phyloP scores from a whole-genome alignment of 2,113 vertebrate species.

The Chloebia gouldiae region DNA sequence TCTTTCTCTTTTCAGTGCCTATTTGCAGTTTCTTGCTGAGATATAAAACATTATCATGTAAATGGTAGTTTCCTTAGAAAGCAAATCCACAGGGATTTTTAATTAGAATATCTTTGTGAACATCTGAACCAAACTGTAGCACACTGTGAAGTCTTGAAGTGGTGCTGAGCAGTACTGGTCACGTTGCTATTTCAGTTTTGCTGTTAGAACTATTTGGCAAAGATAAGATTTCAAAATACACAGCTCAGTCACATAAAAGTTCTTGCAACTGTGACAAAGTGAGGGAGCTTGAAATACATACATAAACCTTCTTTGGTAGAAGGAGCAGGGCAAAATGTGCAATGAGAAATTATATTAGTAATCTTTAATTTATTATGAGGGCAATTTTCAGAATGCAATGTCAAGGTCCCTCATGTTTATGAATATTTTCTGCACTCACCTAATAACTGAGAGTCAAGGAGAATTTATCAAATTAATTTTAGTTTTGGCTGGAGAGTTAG shows the following conservation, averaged over 20 bases:
- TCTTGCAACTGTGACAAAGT: not conserved
- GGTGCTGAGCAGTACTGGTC: not conserved
- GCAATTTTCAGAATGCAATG: constrained; percentile 23
- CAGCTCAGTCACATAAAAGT: not conserved
- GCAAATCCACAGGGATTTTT: constrained; percentile 42
- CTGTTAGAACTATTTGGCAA: not conserved
- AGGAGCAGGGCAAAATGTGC: not conserved
- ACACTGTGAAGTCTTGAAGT: not conserved
- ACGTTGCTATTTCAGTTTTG: not conserved
- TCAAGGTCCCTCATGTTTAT: constrained; percentile 61
- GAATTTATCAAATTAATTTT: constrained; percentile 61
- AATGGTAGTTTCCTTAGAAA: constrained; percentile 56
- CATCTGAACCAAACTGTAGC: constrained; percentile 8
- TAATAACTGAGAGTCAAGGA: constrained; percentile 55
- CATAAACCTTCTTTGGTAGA: constrained; percentile 1
- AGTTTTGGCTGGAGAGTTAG: constrained; percentile 51
- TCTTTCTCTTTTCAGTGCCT: not conserved
- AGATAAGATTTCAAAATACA: not conserved
- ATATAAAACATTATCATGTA: constrained; percentile 37
- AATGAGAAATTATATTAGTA: constrained; percentile 16
- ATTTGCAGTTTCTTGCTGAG: constrained; percentile 3
- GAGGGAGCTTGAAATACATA: not conserved
- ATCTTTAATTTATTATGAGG: constrained; percentile 45
- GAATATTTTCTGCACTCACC: constrained; percentile 24
- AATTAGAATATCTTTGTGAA: constrained; percentile 48